A percentile compares a stretch with the other conserved stretches of the same genome.
Evolutionary conservation across 1,140 invertebrate genomes (phyloP).

Genomic region (Zaprionus camerounensis): DNA sequence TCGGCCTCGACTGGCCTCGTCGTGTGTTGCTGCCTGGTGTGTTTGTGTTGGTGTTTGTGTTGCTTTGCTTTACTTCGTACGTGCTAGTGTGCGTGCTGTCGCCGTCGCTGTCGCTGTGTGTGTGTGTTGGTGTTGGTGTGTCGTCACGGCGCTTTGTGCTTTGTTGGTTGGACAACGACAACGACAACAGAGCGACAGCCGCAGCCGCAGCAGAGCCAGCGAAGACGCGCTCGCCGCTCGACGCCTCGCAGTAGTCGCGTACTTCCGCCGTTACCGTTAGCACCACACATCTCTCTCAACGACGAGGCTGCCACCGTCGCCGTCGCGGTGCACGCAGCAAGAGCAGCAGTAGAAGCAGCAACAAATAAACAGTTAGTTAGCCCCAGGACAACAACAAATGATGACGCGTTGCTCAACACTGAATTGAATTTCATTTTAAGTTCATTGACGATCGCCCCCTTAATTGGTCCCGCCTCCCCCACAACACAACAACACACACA

Average conservation of each 20-base stretch:
- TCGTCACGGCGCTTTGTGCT: constrained; percentile 58
- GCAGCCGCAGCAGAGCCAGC: constrained; percentile 68
- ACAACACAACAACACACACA: background rate
- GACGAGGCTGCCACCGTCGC: constrained; percentile 45
- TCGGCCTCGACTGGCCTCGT: constrained; percentile 28
- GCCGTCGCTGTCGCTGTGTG: constrained; percentile 11
- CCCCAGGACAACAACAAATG: constrained; percentile 41
- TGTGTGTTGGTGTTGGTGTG: constrained; percentile 34
- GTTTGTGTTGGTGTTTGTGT: constrained; percentile 27
- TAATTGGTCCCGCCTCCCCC: background rate
- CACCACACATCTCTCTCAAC: constrained; percentile 60
- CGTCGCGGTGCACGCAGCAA: constrained; percentile 57
- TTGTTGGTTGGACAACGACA: constrained; percentile 51
- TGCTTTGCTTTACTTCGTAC: constrained; percentile 36
- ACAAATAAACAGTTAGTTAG: constrained; percentile 41
- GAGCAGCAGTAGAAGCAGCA: constrained; percentile 25
- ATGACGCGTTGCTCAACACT: constrained; percentile 18
- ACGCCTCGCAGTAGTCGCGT: constrained; percentile 76
- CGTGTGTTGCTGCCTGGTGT: constrained; percentile 38
- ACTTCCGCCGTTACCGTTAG: constrained; percentile 81
- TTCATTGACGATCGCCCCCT: background rate
- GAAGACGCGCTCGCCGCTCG: constrained; percentile 74
- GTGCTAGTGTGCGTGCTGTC: constrained; percentile 2
- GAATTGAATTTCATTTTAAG: constrained; percentile 12
- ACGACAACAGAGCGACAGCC: constrained; percentile 59